These are phyloP conservation scores for Propsilocerus akamusi DNA, from an alignment of 1,140 invertebrate species.

Conservation along the genomic window DNA sequence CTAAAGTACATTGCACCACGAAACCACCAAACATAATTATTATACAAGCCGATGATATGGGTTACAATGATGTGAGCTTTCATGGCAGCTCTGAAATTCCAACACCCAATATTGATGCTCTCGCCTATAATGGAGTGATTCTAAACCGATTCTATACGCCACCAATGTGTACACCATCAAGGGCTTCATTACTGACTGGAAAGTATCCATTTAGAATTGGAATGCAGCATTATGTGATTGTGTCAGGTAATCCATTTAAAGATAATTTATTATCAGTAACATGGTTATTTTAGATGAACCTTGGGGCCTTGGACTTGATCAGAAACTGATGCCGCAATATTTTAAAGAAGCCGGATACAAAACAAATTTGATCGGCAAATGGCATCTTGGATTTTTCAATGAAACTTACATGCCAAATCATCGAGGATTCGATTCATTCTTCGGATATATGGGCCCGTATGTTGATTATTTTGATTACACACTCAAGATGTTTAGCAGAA, in stretches of 20 bases:
- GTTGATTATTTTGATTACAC: slow-evolving; percentile 69
- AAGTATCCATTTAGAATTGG: slow-evolving; percentile 50
- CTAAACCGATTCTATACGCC: slow-evolving; percentile 56
- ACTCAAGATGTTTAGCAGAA: slow-evolving; percentile 23
- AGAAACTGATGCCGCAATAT: slow-evolving; percentile 55
- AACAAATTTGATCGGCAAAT: slow-evolving; percentile 76
- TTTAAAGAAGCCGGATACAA: slow-evolving; percentile 56
- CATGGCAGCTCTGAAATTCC: slow-evolving; percentile 69
- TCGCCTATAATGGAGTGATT: slow-evolving; percentile 59
- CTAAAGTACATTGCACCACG: no score
- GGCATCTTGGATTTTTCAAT: slow-evolving; percentile 61
- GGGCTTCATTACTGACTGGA: slow-evolving; percentile 60
- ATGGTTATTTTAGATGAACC: no score
- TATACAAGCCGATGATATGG: slow-evolving; percentile 42
- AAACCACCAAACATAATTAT: slow-evolving; percentile 33
- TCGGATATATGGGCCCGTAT: slow-evolving; percentile 65
- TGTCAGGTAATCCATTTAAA: slow-evolving; percentile 47
- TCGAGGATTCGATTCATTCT: slow-evolving; percentile 74
- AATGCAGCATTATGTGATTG: slow-evolving; percentile 59
- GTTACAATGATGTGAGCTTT: slow-evolving; percentile 79
- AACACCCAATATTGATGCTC: slow-evolving; percentile 68
- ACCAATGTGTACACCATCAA: slow-evolving; percentile 58
- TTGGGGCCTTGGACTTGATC: slow-evolving; percentile 47
- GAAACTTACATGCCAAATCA: slow-evolving; percentile 52
- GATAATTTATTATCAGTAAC: slow-evolving; percentile 1